phyloP scores from a whole-genome alignment of 2,888 invertebrate genomes.

The Acleris emargana region DNA sequence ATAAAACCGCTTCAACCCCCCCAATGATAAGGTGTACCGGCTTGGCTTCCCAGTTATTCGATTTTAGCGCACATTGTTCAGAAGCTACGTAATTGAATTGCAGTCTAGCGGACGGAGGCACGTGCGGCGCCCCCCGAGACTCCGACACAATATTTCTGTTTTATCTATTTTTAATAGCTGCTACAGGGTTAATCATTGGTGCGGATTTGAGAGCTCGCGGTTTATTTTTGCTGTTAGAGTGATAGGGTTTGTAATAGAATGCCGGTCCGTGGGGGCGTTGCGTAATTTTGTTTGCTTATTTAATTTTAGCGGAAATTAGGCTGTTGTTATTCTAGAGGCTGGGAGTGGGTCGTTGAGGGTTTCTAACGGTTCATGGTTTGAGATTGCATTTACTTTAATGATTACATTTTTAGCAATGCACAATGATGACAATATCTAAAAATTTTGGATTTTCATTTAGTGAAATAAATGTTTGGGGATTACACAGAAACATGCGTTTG shows the following conservation, averaged over 20 bases:
- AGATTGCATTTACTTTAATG: background rate
- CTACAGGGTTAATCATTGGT: slow-evolving; percentile 71
- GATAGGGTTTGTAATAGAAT: slow-evolving; percentile 31
- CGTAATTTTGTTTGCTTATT: slow-evolving; percentile 33
- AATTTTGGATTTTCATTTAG: too few species aligned
- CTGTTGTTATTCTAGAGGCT: slow-evolving; percentile 27
- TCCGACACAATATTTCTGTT: slow-evolving; percentile 69
- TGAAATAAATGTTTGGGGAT: too few species aligned
- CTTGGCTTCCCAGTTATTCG: slow-evolving; percentile 54
- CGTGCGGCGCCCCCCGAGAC: slow-evolving; percentile 60
- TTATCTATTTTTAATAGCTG: slow-evolving; percentile 78
- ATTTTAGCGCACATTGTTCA: slow-evolving; percentile 55
- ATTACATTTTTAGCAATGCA: too few species aligned
- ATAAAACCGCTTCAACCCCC: slow-evolving; percentile 28
- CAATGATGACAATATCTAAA: too few species aligned
- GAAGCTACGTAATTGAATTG: slow-evolving; percentile 73
- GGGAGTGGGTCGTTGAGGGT: slow-evolving; percentile 11
- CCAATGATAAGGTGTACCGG: slow-evolving; percentile 41
- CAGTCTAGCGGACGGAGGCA: slow-evolving; percentile 59
- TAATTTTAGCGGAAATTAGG: slow-evolving; percentile 33
- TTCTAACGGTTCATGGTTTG: slow-evolving; percentile 1
- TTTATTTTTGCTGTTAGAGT: slow-evolving; percentile 48
- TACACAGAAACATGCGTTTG: too few species aligned
- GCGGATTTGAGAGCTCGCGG: slow-evolving; percentile 62
- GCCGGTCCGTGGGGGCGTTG: slow-evolving; percentile 18